These are phyloP conservation scores for Oxystoma pomonae DNA, from an alignment of 2,888 invertebrate species.

Conservation along the genomic window DNA sequence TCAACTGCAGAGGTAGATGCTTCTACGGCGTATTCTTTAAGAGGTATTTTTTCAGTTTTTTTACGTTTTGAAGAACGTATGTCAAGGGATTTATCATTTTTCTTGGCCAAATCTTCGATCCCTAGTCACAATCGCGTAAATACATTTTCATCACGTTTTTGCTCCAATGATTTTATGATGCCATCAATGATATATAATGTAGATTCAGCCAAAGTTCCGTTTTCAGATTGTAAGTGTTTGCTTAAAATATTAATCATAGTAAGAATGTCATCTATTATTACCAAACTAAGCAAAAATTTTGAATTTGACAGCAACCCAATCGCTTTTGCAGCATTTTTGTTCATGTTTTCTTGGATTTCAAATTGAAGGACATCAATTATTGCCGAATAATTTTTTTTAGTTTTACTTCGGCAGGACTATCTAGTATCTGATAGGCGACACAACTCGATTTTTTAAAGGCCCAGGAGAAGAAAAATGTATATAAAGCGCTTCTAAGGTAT, in stretches of 20 bases:
- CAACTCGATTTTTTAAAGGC: no score
- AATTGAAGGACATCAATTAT: no score
- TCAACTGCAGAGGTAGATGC: not conserved
- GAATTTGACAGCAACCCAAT: no score
- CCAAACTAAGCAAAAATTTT: no score
- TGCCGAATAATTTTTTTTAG: no score
- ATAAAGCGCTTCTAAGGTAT: no score
- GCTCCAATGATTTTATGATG: constrained; percentile 5
- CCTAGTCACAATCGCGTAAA: constrained; percentile 1
- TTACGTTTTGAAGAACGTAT: constrained; percentile 4
- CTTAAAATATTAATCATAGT: constrained; percentile 14
- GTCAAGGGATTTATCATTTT: constrained; percentile 4
- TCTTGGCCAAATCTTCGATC: constrained; percentile 4
- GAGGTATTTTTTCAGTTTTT: not conserved
- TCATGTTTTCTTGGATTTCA: no score
- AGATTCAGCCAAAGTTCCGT: constrained; percentile 8
- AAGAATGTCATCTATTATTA: no score
- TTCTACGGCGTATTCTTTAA: constrained; percentile 5
- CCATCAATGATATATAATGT: constrained; percentile 9
- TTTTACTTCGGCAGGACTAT: no score
- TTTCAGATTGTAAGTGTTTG: constrained; percentile 6
- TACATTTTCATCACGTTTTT: constrained; percentile 7
- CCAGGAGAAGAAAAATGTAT: no score
- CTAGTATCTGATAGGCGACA: no score
- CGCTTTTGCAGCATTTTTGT: no score